Percentiles rank a stretch among this genome's conserved stretches.
phyloP scores from a whole-genome alignment of 2,888 invertebrate species.

The Synanthedon formicaeformis region DNA sequence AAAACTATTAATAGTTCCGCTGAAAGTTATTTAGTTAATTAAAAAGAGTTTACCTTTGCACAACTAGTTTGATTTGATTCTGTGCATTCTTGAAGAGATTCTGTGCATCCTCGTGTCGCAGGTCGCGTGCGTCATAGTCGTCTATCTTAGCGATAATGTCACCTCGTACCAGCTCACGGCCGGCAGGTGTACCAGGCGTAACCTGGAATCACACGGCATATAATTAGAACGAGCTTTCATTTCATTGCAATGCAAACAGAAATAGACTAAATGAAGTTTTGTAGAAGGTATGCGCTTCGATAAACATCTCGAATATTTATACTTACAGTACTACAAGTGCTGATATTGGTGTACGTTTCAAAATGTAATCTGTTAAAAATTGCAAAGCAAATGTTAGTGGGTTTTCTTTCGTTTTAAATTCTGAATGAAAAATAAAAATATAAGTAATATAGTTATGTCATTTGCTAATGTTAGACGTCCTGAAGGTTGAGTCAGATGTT shows the following conservation, averaged over 20 bases:
- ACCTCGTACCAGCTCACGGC: slow-evolving; percentile 86
- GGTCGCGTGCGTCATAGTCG: slow-evolving; percentile 87
- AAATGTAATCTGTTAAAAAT: too few relatives aligned
- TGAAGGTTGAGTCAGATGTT: slow-evolving; percentile 22
- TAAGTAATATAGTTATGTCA: slow-evolving; percentile 3
- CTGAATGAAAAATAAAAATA: slow-evolving; percentile 1
- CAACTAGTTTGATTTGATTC: slow-evolving; percentile 82
- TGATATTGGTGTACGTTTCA: too few relatives aligned
- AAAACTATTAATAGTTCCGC: too few relatives aligned
- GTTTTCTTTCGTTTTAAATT: neutral
- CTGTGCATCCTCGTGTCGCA: slow-evolving; percentile 93
- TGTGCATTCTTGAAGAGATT: slow-evolving; percentile 86
- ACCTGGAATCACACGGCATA: slow-evolving; percentile 74
- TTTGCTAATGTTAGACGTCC: slow-evolving; percentile 1
- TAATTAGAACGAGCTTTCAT: neutral
- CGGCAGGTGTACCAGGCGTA: slow-evolving; percentile 86
- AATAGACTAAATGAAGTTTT: neutral
- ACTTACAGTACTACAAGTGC: too few relatives aligned
- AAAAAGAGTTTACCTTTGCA: slow-evolving; percentile 76
- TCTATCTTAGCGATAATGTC: slow-evolving; percentile 92
- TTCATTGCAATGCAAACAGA: neutral
- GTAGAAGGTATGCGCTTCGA: neutral
- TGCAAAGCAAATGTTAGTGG: too few relatives aligned
- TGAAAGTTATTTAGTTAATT: too few relatives aligned
- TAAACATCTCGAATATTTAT: neutral